phyloP scores from a whole-genome alignment of 2,113 vertebrate species.

The Phylloscopus trochiloides region DNA sequence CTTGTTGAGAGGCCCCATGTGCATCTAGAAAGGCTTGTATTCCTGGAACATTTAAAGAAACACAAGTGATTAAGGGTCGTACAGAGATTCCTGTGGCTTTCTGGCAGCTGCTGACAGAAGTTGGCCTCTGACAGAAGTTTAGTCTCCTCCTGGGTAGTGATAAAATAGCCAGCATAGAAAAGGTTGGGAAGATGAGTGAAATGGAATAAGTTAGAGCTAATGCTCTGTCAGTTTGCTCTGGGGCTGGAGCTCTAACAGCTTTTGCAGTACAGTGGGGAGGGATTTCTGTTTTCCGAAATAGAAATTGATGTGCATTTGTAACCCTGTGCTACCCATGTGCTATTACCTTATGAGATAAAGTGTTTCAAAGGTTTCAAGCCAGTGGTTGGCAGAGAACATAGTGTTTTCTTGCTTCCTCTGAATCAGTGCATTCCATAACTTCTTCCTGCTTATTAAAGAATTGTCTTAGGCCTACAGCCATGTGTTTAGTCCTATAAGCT shows the following conservation, averaged over 20 bases:
- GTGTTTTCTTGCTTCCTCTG: background rate
- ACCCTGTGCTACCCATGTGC: background rate
- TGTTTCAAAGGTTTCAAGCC: background rate
- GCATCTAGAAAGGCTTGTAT: background rate
- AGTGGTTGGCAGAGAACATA: background rate
- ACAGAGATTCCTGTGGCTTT: background rate
- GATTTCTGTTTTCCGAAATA: background rate
- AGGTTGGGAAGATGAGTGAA: background rate
- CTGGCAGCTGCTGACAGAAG: background rate
- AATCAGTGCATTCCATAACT: background rate
- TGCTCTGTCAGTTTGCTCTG: background rate
- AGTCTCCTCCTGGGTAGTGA: background rate
- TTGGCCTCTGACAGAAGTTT: background rate
- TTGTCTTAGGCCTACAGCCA: background rate
- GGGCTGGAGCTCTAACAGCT: background rate
- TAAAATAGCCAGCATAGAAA: background rate
- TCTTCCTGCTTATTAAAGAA: background rate
- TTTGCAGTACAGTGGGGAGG: too few species aligned
- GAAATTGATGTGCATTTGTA: background rate
- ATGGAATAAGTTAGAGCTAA: background rate
- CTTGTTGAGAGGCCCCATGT: background rate
- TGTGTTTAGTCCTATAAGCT: background rate
- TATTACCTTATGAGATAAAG: background rate
- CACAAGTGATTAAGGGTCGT: background rate
- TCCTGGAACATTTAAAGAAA: background rate